phyloP scores from a whole-genome alignment of 1,140 invertebrate species.

The Hylaeus volcanicus region DNA sequence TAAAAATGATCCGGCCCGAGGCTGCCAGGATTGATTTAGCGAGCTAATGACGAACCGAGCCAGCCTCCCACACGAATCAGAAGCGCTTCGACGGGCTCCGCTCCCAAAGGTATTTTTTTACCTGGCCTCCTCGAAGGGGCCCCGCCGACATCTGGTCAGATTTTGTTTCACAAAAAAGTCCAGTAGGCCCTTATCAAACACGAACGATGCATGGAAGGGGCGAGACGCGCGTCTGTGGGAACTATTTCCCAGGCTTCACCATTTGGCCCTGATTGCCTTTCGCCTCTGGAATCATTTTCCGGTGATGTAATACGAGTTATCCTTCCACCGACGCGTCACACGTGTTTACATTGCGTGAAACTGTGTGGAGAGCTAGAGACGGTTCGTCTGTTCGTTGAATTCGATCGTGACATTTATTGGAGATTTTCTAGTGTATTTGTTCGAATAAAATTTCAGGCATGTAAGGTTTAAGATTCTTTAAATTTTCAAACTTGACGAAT shows the following conservation, averaged over 20 bases:
- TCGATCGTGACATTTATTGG: too few relatives aligned
- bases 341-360: neutral
- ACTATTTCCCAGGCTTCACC: conserved; percentile 29
- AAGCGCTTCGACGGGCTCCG: conserved; percentile 10
- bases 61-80: conserved; percentile 68
- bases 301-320: conserved; percentile 34
- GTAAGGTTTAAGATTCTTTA: too few relatives aligned
- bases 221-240: conserved; percentile 59
- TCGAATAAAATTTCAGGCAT: too few relatives aligned
- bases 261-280: conserved; percentile 42
- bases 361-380: too few relatives aligned
- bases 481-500: too few relatives aligned
- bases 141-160: conserved; percentile 77
- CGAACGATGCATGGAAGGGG: conserved; percentile 21
- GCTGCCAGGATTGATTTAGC: conserved; percentile 71
- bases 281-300: conserved; percentile 38
- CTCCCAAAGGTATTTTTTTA: conserved; percentile 70
- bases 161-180: conserved; percentile 76
- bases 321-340: neutral
- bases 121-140: conserved; percentile 53
- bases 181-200: conserved; percentile 75
- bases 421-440: neutral
- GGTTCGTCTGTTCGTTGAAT: too few relatives aligned
- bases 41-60: conserved; percentile 70
- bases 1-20: conserved; percentile 52